Conservation (phyloP, 2,888 invertebrate species). For the Molorchus minor region DNA sequence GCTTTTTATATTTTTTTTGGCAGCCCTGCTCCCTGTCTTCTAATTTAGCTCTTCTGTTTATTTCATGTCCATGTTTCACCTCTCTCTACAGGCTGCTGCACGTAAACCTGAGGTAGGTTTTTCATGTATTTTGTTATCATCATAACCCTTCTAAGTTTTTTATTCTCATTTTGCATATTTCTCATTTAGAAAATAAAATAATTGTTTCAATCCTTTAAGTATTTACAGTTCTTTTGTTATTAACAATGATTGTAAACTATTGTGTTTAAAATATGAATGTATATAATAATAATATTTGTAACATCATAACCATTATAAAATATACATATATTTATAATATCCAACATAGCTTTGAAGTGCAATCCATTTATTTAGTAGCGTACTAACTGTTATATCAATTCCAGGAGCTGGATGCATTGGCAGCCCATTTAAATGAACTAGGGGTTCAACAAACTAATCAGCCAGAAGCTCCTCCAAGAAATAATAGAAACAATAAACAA, state of each 20-base stretch:
- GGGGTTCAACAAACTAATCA: constrained; percentile 75
- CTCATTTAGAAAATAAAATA: too few relatives aligned
- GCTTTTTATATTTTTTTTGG: constrained; percentile 47
- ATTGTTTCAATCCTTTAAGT: too few relatives aligned
- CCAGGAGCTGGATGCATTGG: constrained; percentile 96
- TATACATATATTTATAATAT: too few relatives aligned
- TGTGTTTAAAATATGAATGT: too few relatives aligned
- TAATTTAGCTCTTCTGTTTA: constrained; percentile 67
- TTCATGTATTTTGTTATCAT: constrained; percentile 31
- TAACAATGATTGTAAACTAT: too few relatives aligned
- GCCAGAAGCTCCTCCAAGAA: constrained; percentile 77
- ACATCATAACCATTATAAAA: too few relatives aligned
- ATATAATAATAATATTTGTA: too few relatives aligned
- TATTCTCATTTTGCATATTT: constrained; percentile 32
- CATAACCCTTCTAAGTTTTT: constrained; percentile 10
- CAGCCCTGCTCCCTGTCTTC: constrained; percentile 56
- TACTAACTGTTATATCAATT: too few relatives aligned
- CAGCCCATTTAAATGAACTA: constrained; percentile 94
- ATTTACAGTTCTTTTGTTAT: too few relatives aligned
- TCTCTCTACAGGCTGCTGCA: constrained; percentile 77
- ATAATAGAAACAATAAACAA: constrained; percentile 62
- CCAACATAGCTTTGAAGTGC: too few relatives aligned
- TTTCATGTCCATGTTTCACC: constrained; percentile 68
- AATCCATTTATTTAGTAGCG: too few relatives aligned
- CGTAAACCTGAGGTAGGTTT: constrained; percentile 89